A percentile compares a stretch with the other conserved stretches of the same genome.
Evolutionary conservation across 1,140 invertebrate genomes (phyloP).

Genomic region (Helicorthomorpha holstii): DNA sequence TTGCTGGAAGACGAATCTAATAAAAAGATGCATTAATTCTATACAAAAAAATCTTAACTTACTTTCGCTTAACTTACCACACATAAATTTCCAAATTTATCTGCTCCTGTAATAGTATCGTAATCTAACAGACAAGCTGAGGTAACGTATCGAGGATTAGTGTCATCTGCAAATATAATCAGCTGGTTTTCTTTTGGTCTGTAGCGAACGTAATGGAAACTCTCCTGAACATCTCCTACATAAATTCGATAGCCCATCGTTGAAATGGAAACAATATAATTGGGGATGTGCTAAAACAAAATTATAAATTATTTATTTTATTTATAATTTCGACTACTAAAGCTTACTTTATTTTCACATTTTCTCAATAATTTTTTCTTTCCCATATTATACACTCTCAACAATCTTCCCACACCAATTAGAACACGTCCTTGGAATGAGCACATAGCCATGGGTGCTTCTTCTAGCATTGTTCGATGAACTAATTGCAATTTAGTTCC

Average conservation of each 20-base stretch:
- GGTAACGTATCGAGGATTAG: conserved; percentile 89
- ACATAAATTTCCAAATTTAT: conserved; percentile 97
- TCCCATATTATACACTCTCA: conserved; percentile 91
- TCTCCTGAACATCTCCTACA: conserved; percentile 93
- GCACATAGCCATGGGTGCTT: conserved; percentile 74
- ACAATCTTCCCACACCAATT: conserved; percentile 76
- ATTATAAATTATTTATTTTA: not conserved
- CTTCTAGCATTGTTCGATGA: conserved; percentile 88
- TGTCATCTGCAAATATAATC: conserved; percentile 96
- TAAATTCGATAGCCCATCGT: conserved; percentile 84
- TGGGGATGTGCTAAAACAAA: conserved; percentile 66
- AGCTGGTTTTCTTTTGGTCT: conserved; percentile 91
- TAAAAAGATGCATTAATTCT: conserved; percentile 10
- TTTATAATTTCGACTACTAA: not conserved
- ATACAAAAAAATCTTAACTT: not conserved
- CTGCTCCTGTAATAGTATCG: conserved; percentile 85
- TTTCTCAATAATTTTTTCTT: conserved; percentile 93
- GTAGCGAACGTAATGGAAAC: conserved; percentile 90
- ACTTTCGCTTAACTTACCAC: conserved; percentile 44
- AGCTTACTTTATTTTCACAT: conserved; percentile 84
- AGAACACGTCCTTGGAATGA: conserved; percentile 81
- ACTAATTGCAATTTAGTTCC: conserved; percentile 70
- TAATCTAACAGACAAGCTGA: conserved; percentile 86
- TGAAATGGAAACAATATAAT: conserved; percentile 82
- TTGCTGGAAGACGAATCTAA: conserved; percentile 62